phyloP scores from a whole-genome alignment of 2,113 vertebrate species.

The Cynocephalus volans region DNA sequence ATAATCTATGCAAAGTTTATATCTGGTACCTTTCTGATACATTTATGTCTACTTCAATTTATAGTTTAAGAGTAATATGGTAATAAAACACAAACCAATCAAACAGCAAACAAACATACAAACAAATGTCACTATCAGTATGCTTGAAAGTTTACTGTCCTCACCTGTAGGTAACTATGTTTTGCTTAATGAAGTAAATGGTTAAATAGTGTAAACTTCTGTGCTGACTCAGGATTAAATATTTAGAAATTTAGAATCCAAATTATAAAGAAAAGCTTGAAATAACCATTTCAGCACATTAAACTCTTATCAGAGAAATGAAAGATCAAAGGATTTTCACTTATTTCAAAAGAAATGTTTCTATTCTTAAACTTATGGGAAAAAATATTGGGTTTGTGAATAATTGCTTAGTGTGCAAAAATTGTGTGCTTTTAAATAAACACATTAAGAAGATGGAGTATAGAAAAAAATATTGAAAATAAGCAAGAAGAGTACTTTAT shows the following conservation, averaged over 20 bases:
- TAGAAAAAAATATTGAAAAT: background rate
- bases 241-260: background rate
- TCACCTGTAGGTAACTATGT: background rate
- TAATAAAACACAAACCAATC: background rate
- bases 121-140: background rate
- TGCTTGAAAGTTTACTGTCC: background rate
- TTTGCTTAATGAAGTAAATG: background rate
- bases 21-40: background rate
- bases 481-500: background rate
- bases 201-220: background rate
- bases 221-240: background rate
- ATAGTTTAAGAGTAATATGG: background rate
- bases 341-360: conserved; percentile 48
- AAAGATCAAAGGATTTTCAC: background rate
- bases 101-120: background rate
- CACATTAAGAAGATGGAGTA: background rate
- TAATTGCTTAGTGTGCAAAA: background rate
- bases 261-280: background rate
- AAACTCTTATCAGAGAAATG: background rate
- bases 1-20: background rate
- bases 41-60: background rate
- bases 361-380: background rate
- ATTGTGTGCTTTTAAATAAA: background rate
- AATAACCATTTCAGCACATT: background rate
- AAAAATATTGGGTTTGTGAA: background rate